phyloP scores from a whole-genome alignment of 2,888 invertebrate genomes.

The Petrolisthes manimaculis region DNA sequence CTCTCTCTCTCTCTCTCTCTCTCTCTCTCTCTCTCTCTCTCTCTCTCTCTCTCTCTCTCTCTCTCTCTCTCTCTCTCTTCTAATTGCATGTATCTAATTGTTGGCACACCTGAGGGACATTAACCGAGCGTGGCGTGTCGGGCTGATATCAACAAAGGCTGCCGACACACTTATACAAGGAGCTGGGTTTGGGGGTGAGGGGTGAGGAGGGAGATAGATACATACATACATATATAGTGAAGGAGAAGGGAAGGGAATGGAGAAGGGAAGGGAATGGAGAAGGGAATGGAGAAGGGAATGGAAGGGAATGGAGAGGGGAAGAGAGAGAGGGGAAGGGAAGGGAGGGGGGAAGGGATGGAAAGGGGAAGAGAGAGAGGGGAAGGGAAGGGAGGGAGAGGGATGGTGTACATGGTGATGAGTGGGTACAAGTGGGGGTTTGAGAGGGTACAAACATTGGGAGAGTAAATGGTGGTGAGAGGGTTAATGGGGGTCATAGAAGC shows the following conservation, averaged over 20 bases:
- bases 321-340: not conserved
- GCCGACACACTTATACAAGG: no score
- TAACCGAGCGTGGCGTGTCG: no score
- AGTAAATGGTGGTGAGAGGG: not conserved
- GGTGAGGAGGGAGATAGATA: constrained; percentile 7
- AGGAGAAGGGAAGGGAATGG: not conserved
- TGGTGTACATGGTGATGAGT: not conserved
- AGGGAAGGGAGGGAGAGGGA: not conserved
- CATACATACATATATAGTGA: not conserved
- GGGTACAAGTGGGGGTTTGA: not conserved
- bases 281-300: not conserved
- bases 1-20: constrained; percentile 1
- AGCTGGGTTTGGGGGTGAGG: not conserved
- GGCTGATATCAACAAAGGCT: no score
- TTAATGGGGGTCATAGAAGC: not conserved
- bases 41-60: constrained; percentile 24
- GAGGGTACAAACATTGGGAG: not conserved
- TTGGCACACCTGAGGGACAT: no score
- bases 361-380: not conserved
- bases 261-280: not conserved
- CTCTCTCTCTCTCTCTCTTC: constrained; percentile 30
- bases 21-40: not conserved
- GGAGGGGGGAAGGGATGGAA: not conserved
- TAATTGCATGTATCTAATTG: not conserved
- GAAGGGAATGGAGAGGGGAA: not conserved